These are phyloP conservation scores for Cephalopachus bancanus DNA, from an alignment of 2,797 vertebrate genomes.

Conservation along the genomic window DNA sequence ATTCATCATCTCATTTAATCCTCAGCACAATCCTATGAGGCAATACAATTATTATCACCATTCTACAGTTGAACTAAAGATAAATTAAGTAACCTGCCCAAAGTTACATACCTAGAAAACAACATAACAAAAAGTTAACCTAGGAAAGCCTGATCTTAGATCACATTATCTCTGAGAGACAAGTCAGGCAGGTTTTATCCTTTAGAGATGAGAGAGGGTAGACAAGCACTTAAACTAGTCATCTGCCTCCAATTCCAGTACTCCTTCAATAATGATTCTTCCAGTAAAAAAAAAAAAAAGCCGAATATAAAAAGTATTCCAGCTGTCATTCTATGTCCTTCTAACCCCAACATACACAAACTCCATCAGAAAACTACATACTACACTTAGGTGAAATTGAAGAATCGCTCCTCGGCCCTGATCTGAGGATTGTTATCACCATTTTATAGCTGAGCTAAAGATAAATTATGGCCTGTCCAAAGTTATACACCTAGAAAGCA, in stretches of 20 bases:
- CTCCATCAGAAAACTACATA: neutral
- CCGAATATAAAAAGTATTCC: neutral
- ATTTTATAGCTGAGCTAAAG: no score
- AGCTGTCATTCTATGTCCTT: neutral
- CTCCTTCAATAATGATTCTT: neutral
- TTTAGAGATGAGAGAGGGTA: neutral
- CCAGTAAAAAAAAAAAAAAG: neutral
- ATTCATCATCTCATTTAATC: neutral
- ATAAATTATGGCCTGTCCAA: no score
- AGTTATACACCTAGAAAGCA: no score
- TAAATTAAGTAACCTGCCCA: conserved; percentile 40
- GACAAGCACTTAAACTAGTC: neutral
- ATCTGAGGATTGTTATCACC: neutral
- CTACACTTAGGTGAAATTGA: neutral
- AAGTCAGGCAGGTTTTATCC: neutral
- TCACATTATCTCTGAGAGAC: neutral
- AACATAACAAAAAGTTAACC: conserved; percentile 25
- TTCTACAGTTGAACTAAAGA: conserved; percentile 32
- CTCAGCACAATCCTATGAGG: no score
- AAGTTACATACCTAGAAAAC: conserved; percentile 13
- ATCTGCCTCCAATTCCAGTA: conserved; percentile 9
- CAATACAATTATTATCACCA: neutral
- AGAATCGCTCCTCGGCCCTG: neutral
- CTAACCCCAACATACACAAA: neutral
- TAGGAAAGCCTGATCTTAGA: neutral